Evolutionary conservation across 2,113 vertebrate genomes (phyloP), one percentile per base, ranked within the genome.

Genomic region (Symphodus melops): DNA sequence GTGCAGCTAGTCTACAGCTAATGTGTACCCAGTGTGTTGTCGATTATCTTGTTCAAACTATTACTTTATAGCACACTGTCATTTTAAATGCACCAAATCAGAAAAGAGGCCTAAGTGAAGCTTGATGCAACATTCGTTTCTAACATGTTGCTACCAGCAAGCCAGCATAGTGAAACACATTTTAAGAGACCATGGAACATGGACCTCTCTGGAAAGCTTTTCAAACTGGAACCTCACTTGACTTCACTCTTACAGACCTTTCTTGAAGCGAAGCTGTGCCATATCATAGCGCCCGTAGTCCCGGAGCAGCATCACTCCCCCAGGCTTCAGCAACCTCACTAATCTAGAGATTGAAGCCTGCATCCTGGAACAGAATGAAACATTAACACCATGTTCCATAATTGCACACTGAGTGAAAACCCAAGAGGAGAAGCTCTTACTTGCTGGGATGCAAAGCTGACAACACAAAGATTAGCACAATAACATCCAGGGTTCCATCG

Each of bases 241-340:
- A 66, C 10, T 60, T 52, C 1, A 28, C 10, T 21, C n/a, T 4
- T 36, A 72, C 59, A 73, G 68, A 98, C 98, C 97, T 95, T 97
- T 99, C 85, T 98, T 99, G 89, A 99, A 99, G 5, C 98, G 96
- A 23, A 99, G 96, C 66, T 99, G 98, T 54, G 98, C 97, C 90
- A 99, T 95, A 90, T 99, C 98, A 0, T 98, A 97, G 33, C 98
- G 97, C 16, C 98, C 98, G 0, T 99, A 99, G 91, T 99, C 98
- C 72, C 98, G 93, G 77, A 99, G 92, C 64, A 99, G 89, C 81
- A 99, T 93, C 88, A 95, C 89, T 16, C 98, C 98, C 17, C 97
- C 96, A 0, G 98, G 96, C 69, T 95, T 98, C 53, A 99, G 92
- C 61, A 99, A 94, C 36, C 67, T 81, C 46, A 95, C 95, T 59